Evolutionary conservation across 2,113 vertebrate genomes (phyloP).

Genomic region (Burhinus oedicnemus): DNA sequence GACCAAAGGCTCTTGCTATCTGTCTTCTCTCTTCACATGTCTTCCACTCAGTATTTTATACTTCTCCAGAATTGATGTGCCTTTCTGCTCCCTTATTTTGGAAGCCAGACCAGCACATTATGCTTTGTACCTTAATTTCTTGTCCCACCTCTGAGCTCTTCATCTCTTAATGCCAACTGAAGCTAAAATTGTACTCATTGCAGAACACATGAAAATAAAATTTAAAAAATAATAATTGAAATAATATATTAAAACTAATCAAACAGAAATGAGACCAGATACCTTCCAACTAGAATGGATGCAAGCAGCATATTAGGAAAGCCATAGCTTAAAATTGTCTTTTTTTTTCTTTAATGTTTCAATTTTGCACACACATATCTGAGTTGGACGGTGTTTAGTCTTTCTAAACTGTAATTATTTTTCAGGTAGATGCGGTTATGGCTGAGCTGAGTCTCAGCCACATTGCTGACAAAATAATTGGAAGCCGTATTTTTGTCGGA

Average conservation of each 20-base stretch:
- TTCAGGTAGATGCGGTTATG: conserved; percentile 88
- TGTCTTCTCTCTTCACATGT: background rate
- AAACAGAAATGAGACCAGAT: background rate
- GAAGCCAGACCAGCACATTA: background rate
- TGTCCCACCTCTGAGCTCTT: background rate
- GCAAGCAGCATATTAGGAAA: background rate
- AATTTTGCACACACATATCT: background rate
- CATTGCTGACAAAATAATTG: conserved; percentile 87
- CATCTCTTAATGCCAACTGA: background rate
- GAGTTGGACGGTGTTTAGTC: background rate
- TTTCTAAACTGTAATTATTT: background rate
- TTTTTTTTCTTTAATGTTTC: accelerated
- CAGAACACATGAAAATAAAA: background rate
- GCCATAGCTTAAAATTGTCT: background rate
- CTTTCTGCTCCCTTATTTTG: background rate
- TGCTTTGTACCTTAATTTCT: background rate
- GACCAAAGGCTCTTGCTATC: background rate
- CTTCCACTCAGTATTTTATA: background rate
- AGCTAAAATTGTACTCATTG: background rate
- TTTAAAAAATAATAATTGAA: background rate
- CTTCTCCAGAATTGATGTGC: background rate
- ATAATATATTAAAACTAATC: background rate
- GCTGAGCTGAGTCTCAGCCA: conserved; percentile 88
- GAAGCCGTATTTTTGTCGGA: conserved; percentile 81
- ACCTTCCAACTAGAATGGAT: background rate